Percentiles rank a stretch among this genome's conserved stretches.
Conservation (phyloP, 1,140 invertebrate genomes). For the Drosophila pseudoananassae region DNA sequence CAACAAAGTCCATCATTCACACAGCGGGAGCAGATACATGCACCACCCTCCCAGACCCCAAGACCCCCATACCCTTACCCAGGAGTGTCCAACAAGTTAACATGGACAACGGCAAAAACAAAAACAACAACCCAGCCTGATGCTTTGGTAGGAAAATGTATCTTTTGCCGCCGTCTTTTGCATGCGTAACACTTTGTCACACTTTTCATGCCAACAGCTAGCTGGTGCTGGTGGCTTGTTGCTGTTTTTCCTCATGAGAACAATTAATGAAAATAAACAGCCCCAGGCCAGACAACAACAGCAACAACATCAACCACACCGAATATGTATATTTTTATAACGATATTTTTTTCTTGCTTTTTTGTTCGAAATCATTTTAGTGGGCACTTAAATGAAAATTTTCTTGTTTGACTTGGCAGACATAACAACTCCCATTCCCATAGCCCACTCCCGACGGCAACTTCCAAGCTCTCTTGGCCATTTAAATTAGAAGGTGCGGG, state of each 20-base stretch:
- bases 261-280: constrained; percentile 83
- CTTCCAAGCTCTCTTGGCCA: constrained; percentile 36
- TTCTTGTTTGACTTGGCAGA: constrained; percentile 53
- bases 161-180: constrained; percentile 71
- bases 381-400: constrained; percentile 69
- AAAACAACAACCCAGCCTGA: constrained; percentile 30
- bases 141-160: constrained; percentile 58
- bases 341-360: constrained; percentile 30
- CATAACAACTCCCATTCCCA: constrained; percentile 19
- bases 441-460: constrained; percentile 38
- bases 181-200: constrained; percentile 82
- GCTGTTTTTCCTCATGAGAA: constrained; percentile 75
- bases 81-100: constrained; percentile 66
- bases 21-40: constrained; percentile 64
- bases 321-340: constrained; percentile 68
- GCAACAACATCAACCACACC: constrained; percentile 4
- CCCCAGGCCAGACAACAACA: constrained; percentile 64
- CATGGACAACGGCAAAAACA: constrained; percentile 47
- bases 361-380: constrained; percentile 74
- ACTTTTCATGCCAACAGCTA: constrained; percentile 80
- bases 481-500: constrained; percentile 9
- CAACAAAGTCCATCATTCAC: constrained; percentile 82
- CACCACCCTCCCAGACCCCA: constrained; percentile 7
- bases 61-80: not conserved
- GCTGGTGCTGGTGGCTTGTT: constrained; percentile 33